Base-by-base conservation (phyloP, 1,140 invertebrate genomes). In the Lordiphosa mommai region DNA sequence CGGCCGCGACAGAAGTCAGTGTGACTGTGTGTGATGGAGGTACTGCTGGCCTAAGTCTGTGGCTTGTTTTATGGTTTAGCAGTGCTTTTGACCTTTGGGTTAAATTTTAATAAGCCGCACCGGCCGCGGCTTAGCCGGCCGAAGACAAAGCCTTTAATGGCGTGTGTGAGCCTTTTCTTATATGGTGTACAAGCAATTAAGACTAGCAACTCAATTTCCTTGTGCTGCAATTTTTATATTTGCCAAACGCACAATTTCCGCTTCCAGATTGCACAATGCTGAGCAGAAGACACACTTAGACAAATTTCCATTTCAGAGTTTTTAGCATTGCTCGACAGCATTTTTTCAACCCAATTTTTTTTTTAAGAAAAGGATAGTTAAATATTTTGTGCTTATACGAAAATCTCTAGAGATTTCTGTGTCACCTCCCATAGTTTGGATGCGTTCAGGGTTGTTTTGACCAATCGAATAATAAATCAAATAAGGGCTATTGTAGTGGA, bases 21-120 rank as follows among this genome's bases (percentile, higher is more conserved):
- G 27, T 49, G 61, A 51, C 32, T 58, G 51, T 41, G 36, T 43
- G 36, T 56, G 49, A 29, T 72, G 50, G 32, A 51, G 47, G 44
- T 37, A 13, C 33, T 29, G 56, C 23, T 41, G 29, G 57, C 63
- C 59, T 64, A 77, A 82, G 77, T 74, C 72, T 77, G 79, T 60
- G 77, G 77, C 72, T 85, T 84, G 77, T 84, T 85, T 77, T 85
- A 85, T 84, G 79, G 77, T 72, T 84, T 84, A 59, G 57, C 79
- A 84, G 72, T 77, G 68, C 72, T 77, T 77, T 77, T 84, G 79
- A 84, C 77, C 79, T 84, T 84, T 84, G 12, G 68, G 68, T 85
- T 59, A 84, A 72, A 66, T 67, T 84, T 77, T 84, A 84, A 84
- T 84, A 73, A 84, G 61, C 50, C 56, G 37, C 47, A 58, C 33